A percentile compares a stretch with the other conserved stretches of the same genome.
phyloP scores from a whole-genome alignment of 2,113 vertebrate genomes.

The Azemiops feae region DNA sequence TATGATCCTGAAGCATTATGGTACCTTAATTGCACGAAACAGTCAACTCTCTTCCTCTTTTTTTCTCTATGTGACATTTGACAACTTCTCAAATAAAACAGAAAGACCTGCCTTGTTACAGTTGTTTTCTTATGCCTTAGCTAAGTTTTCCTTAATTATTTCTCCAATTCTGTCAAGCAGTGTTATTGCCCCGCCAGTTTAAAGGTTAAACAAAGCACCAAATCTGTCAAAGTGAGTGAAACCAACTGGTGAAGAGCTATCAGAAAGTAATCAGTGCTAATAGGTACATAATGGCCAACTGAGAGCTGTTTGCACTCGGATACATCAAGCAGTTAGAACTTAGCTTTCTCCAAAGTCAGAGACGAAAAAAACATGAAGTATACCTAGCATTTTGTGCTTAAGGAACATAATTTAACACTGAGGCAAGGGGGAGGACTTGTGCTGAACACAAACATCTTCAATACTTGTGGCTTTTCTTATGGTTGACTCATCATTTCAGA shows the following conservation, averaged over 20 bases:
- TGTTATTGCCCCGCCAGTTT: constrained; percentile 78
- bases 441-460: neutral
- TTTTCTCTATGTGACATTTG: constrained; percentile 7
- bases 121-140: constrained; percentile 71
- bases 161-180: constrained; percentile 73
- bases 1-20: constrained; percentile 33
- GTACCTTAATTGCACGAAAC: constrained; percentile 17
- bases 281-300: constrained; percentile 97
- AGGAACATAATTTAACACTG: constrained; percentile 32
- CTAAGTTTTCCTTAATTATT: constrained; percentile 80
- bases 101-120: constrained; percentile 69
- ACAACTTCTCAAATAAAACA: constrained; percentile 62
- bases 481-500: neutral
- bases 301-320: constrained; percentile 86
- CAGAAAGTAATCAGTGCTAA: constrained; percentile 97
- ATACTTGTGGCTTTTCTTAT: fast-evolving
- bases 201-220: constrained; percentile 96
- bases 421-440: neutral
- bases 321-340: constrained; percentile 85
- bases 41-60: constrained; percentile 29
- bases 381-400: constrained; percentile 29
- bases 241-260: constrained; percentile 89
- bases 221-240: constrained; percentile 94
- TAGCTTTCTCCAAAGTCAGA: constrained; percentile 79
- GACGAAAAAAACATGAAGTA: constrained; percentile 64